Evolutionary conservation across 2,888 invertebrate species (phyloP), one percentile per base, ranked within the genome.

Genomic region (Homarus gammarus): DNA sequence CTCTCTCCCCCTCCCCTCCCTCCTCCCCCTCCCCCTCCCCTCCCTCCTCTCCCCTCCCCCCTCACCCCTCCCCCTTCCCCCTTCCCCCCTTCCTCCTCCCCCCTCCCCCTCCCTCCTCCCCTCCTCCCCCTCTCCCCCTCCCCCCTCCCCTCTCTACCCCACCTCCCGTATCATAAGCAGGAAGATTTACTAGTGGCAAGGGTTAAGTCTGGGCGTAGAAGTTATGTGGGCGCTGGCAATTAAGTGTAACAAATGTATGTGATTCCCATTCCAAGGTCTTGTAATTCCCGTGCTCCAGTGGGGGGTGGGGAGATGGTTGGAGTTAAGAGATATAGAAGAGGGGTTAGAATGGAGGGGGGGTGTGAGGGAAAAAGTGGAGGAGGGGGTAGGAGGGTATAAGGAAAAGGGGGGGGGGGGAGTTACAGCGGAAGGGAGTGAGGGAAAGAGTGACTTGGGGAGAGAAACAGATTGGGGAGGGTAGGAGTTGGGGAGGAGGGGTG

Each of bases 211-310:
- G 44, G 27, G 44, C 22, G 31, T n/a, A 75, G 75, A 12, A 75
- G 73, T 73, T 73, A 73, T 36, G 73, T 15, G 10, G 75, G 75
- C 44, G 75, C 61, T 27, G 38, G 79, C 79, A 79, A 79, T 79
- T 78, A 78, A 78, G 79, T 79, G 61, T 79, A 79, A 79, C 79
- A 79, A 79, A 79, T 79, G 79, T 79, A 79, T 79, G 79, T 79
- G 79, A 79, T 79, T 79, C 79, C 56, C 79, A 61, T 79, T 79
- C 61, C 79, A 56, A 78, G 56, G 33, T 33, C 18, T 36, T 79
- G 79, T 79, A 79, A 79, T 79, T 79, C 61, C 79, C 36, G n/a
- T 51, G 56, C 79, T 61, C 38, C 61, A 27, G 51, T n/a, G n/a
- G 79, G 61, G 56, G 79, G 49, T 18, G 56, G 22, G 56, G 56